Evolutionary conservation across 2,113 vertebrate genomes (phyloP).

Genomic region (Prinia subflava): DNA sequence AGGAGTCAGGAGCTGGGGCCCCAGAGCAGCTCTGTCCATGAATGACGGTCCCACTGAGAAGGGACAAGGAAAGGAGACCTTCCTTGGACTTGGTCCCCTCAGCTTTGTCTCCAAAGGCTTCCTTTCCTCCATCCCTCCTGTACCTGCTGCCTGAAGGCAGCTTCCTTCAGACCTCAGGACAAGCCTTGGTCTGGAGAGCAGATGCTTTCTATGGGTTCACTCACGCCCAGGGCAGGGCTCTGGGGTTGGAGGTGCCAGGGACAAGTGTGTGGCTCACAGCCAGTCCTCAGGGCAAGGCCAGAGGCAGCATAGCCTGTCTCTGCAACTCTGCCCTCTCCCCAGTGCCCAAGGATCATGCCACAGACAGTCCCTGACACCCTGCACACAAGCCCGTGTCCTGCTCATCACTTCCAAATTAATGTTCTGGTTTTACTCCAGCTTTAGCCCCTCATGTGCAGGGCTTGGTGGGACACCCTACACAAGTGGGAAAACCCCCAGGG

Average conservation of each 20-base stretch:
- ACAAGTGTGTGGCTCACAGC: background rate
- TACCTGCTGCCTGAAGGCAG: background rate
- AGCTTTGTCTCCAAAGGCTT: background rate
- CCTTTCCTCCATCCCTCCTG: background rate
- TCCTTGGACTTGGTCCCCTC: background rate
- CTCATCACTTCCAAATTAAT: background rate
- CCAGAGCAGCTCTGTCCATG: background rate
- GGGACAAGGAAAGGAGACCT: background rate
- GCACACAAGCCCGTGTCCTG: fast-evolving
- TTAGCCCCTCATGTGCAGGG: background rate
- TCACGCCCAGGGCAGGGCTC: background rate
- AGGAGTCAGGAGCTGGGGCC: background rate
- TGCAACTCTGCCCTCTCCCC: background rate
- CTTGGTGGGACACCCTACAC: background rate
- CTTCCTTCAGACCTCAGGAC: background rate
- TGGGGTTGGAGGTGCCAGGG: background rate
- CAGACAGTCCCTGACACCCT: background rate
- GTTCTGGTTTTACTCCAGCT: background rate
- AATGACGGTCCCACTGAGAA: background rate
- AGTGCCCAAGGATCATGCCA: background rate
- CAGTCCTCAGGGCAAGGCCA: background rate
- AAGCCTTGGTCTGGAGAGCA: background rate
- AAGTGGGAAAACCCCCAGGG: background rate
- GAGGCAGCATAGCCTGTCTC: background rate
- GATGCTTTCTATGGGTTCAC: background rate